Base-by-base conservation (phyloP, 2,888 invertebrate genomes). In the Griposia aprilina region DNA sequence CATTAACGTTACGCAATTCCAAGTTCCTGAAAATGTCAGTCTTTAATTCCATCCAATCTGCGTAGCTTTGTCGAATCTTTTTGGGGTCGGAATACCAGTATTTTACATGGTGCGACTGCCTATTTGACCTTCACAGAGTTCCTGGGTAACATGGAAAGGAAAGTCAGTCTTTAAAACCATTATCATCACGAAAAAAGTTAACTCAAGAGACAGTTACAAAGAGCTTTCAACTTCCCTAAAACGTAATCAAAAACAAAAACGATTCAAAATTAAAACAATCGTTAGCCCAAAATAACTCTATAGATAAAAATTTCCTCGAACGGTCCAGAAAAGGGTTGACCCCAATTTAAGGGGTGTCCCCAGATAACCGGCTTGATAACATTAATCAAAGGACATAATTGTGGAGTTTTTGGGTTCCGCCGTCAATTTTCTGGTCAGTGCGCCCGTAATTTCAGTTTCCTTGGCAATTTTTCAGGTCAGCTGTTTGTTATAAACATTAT, bases 361-460 rank as follows among this genome's bases (percentile, higher is more conserved):
- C 88, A 92, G 96, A 96, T 96, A 95, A 93, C 93, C 87, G 90
- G 85, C 89, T 90, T 95, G 97, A 96, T 96, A 97, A 95, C 95
- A 96, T 96, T 96, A 96, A 97, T 97, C 96, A 95, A 94, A 86
- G 92, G 91, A 92, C 91, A 93, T 94, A 93, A 93, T 93, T 93
- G 91, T 90, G 87, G 88, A 87, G 78, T 80, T 90, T 88, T 87
- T 89, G 90, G 92, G 90, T 86, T 78, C 90, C 90, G 90, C 90
- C 93, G 91, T 91, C 95, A 94, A 96, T 96, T 96, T 96, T 96
- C 95, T 95, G 96, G 96, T 94, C 95, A 94, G 86, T 91, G 93
- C 93, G 93, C 95, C 93, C 93, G 94, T 95, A 95, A 96, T 96
- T 96, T 96, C 92, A 91, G 91, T 91, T 93, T 93, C 90, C 90